Evolutionary conservation across 2,888 invertebrate genomes (phyloP).

Genomic region (Trissoscelio sp.): DNA sequence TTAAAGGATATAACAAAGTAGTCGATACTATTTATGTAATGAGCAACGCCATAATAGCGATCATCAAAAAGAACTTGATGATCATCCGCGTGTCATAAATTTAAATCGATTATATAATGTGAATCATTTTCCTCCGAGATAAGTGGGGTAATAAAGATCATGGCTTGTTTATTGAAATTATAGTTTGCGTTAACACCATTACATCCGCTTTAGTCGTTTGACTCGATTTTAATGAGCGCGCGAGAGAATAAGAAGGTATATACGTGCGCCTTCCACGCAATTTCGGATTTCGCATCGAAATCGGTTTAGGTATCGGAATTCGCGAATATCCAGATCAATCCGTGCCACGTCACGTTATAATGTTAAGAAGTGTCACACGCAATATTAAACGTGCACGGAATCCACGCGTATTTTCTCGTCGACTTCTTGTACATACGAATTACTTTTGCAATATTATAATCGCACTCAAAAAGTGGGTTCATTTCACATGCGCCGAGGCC

Average conservation of each 20-base stretch:
- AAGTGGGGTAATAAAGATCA: not conserved
- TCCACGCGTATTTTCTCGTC: not conserved
- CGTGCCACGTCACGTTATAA: constrained; percentile 9
- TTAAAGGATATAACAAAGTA: not conserved
- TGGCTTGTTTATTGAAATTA: constrained; percentile 16
- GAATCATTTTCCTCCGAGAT: not conserved
- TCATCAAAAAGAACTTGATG: not conserved
- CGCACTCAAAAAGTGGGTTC: not conserved
- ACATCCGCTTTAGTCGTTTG: not conserved
- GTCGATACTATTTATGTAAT: not conserved
- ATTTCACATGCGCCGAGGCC: not conserved
- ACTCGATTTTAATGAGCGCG: not conserved
- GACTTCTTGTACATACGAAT: not conserved
- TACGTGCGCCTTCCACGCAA: constrained; percentile 1
- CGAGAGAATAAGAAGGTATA: not conserved
- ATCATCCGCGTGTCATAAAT: not conserved
- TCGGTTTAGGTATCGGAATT: constrained; percentile 16
- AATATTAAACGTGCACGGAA: constrained; percentile 13
- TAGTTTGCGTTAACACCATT: constrained; percentile 14
- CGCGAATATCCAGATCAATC: constrained; percentile 10
- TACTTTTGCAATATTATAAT: constrained; percentile 4
- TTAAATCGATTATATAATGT: not conserved
- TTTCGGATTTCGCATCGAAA: constrained; percentile 12
- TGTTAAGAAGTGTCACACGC: constrained; percentile 5
- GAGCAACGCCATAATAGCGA: not conserved